Base-by-base conservation (phyloP, 2,888 invertebrate species). In the Polyploca ridens region DNA sequence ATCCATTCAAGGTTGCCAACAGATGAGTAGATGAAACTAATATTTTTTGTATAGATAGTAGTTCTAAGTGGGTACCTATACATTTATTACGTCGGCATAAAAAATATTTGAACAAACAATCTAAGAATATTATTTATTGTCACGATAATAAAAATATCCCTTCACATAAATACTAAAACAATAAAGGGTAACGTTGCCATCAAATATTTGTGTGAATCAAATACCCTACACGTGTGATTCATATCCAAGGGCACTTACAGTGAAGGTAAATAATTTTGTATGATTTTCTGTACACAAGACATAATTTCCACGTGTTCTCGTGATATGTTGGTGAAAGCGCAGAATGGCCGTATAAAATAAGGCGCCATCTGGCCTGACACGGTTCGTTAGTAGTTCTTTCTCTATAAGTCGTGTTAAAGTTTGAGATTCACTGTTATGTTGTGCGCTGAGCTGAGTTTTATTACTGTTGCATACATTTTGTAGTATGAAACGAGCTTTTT, bases 351-450 rank as follows among this genome's bases (percentile, higher is more conserved):
- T 82, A 88, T 86, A 84, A 87, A 87, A 83, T 79, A 82, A 75
- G 83, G 83, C 77, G 76, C 70, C 87, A 84, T 74, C 78, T 87
- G 87, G 75, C 71, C 65, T 70, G 76, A 85, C 85, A 82, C 69
- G 78, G 76, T 88, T 86, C 80, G 84, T 87, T 86, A 85, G 83
- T 78, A 79, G 78, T 82, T 86, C 82, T 86, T 84, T 84, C 80
- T 77, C 75, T 79, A 78, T 76, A 72, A 73, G 60, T 75, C 66
- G 64, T 69, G 71, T 74, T 74, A 72, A 46, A 68, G 64, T 67
- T 65, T 16, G 64, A 27, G 68, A 67, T 49, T 73, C 60, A 78
- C 57, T 33, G 62, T 33, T 27, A 6, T 7, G 41, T n/a, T 14
- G 46, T 44, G 7, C 38, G 38, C 7, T 63, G 16, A 69, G 64